A percentile compares a stretch with the other conserved stretches of the same genome.
Evolutionary conservation across 2,113 vertebrate species (phyloP).

Genomic region (Aptenodytes forsteri): DNA sequence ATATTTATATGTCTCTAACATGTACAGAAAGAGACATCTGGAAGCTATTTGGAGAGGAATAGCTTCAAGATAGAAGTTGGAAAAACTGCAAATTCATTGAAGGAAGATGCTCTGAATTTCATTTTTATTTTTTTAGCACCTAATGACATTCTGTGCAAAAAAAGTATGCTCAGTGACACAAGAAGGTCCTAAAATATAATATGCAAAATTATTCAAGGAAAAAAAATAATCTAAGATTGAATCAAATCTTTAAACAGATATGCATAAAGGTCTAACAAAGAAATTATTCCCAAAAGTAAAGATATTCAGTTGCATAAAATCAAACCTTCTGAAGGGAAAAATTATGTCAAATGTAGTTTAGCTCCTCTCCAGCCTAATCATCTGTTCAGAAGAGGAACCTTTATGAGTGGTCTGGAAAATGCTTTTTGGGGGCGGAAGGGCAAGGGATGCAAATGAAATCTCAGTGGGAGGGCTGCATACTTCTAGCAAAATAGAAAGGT

Average conservation of each 20-base stretch:
- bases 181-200: not conserved
- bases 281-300: slow-evolving; percentile 1
- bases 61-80: not conserved
- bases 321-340: not conserved
- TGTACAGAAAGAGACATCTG: not conserved
- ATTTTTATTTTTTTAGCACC: not conserved
- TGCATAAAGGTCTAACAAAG: not conserved
- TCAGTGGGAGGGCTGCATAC: not conserved
- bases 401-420: not conserved
- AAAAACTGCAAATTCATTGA: not conserved
- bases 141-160: not conserved
- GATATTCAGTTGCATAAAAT: not conserved
- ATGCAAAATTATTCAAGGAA: not conserved
- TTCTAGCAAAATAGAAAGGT: not conserved
- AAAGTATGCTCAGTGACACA: not conserved
- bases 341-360: not conserved
- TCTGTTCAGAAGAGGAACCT: not conserved
- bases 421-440: not conserved
- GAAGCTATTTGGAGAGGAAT: not conserved
- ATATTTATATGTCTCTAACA: slow-evolving; percentile 26
- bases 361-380: not conserved
- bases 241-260: not conserved
- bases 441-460: not conserved
- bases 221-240: not conserved
- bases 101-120: not conserved